Base-by-base conservation (phyloP, 1,140 invertebrate genomes). In the Lepidurus arcticus region DNA sequence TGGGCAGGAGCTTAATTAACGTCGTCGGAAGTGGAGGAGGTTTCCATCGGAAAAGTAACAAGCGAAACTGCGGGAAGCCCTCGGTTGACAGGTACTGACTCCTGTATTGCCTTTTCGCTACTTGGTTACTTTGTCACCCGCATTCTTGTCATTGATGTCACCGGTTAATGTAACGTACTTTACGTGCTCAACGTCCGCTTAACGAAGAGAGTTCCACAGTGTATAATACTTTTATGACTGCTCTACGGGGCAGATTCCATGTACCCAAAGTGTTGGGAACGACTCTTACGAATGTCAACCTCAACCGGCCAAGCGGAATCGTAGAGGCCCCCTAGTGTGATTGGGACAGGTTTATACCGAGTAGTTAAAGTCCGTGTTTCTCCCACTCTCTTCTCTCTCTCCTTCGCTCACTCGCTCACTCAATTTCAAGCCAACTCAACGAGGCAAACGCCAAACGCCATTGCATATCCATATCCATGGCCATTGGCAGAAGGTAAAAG, bases 121-220 rank as follows among this genome's bases (percentile, higher is more conserved):
- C 53, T 65, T 65, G 21, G 53, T 65, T 65, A 65, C 53, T 65
- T 65, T 65, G 53, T 65, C 53, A 65, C 53, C 53, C 53, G n/a
- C 16, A 21, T 65, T 65, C 21, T 21, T 65, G 53, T n/a, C 53
- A 65, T 65, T 21, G 53, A 21, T 65, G 53, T 65, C 53, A 65
- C 53, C 53, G 21, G 34, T 65, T 65, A 65, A 65, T 65, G 53
- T 65, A 65, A 65, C 53, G 21, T 7, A 21, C 13, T 65, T 21
- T 21, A 65, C 53, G 21, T 21, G 53, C 13, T 65, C 53, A 65
- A 65, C 53, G 6, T 65, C 53, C 53, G 53, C 21, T 65, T 65
- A 65, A 7, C 53, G 6, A 65, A 65, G 16, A 47, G 4, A 65
- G 53, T n/a, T 65, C 53, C 34, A 34, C 34, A 34, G 34, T 34